Percentiles rank a stretch among this genome's conserved stretches.
These are phyloP conservation scores for Bubo bubo DNA, from an alignment of 2,113 vertebrate genomes.

Conservation along the genomic window DNA sequence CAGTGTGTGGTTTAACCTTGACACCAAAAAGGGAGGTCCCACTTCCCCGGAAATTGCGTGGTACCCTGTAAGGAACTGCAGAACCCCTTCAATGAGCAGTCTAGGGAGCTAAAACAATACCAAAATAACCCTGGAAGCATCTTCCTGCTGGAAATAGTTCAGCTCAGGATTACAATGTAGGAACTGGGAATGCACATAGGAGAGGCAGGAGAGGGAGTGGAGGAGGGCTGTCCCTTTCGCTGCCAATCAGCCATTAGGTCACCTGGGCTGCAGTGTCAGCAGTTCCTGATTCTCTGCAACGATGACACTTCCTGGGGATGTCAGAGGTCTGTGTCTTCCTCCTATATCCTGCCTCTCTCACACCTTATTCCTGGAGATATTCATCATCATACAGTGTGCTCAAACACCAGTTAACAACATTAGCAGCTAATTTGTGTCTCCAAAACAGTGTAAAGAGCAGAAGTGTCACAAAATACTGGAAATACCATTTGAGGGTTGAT, in stretches of 20 bases:
- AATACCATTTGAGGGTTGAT: neutral
- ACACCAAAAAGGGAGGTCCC: neutral
- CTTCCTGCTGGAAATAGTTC: neutral
- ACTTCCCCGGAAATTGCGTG: rapidly evolving
- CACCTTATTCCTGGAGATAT: neutral
- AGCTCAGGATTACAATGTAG: neutral
- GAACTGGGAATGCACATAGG: neutral
- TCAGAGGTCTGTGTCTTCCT: neutral
- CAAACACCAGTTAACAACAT: neutral
- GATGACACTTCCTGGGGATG: neutral
- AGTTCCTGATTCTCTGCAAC: rapidly evolving
- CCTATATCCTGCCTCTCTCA: neutral
- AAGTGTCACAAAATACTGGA: neutral
- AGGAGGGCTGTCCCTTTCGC: neutral
- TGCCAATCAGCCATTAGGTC: neutral
- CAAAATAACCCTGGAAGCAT: neutral
- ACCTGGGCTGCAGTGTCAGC: neutral
- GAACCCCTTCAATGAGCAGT: neutral
- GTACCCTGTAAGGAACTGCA: neutral
- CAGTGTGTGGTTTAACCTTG: neutral
- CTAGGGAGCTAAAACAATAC: neutral
- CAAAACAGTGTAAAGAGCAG: neutral
- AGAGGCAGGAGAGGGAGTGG: neutral
- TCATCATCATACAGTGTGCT: neutral
- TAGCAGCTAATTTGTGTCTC: neutral